Base-by-base conservation (phyloP, 2,888 invertebrate species). In the Hemithea aestivaria region DNA sequence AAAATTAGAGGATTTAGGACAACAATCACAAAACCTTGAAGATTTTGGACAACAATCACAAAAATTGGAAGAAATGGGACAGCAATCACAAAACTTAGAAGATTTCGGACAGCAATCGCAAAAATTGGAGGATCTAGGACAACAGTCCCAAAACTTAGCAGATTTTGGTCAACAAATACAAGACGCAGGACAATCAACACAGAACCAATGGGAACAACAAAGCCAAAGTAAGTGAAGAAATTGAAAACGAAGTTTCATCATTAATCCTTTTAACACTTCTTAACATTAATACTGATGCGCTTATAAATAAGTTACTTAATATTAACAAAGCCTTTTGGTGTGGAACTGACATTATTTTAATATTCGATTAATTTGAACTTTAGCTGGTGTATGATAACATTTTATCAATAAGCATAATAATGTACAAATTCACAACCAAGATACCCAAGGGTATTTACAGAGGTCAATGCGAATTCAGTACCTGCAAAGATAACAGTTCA, bases 91-190 rank as follows among this genome's bases (percentile, higher is more conserved):
- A 53, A 64, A 60, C 12, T 30, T 58, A 30, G 65, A 69, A 47
- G 45, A 65, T 34, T 45, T 64, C 30, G 62, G 53, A 27, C 74
- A 75, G 44, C 65, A 72, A 48, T 50, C 58, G 5, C 62, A 62
- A 49, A 52, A 35, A 9, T 39, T 47, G 16, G 58, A 60, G 41
- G 50, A 62, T 35, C 45, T 61, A 20, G 53, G 46, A 6, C 67
- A 68, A 43, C 62, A 71, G 46, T 41, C 51, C 1, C 60, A 61
- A 11, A 23, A 10, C 16, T 16, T 16, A 16, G 16, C 2, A 16
- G 16, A 16, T 31, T 48, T 63, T 10, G 51, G 53, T 10, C 61
- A 65, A 43, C 56, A 63, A 45, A 33, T 50, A 8, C 54, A 64
- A 50, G 51, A 65, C 38, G 49, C 61, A 20, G 63, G 61, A 12